Evolutionary conservation across 2,888 invertebrate genomes (phyloP).

Genomic region (Lottia scabra): DNA sequence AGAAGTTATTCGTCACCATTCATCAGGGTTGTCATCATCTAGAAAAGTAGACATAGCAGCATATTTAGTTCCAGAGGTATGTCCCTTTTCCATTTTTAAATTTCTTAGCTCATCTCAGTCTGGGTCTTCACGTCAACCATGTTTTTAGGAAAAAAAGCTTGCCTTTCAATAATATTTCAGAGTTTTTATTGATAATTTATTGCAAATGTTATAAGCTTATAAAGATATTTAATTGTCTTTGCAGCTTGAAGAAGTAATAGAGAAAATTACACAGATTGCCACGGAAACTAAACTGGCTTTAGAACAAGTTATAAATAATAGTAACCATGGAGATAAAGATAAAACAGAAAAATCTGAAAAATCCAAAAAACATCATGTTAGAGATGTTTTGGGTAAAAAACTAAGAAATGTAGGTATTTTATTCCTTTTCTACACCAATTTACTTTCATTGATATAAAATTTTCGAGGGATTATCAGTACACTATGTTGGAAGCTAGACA

Average conservation of each 20-base stretch:
- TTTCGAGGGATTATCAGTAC: no score
- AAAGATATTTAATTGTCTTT: neutral
- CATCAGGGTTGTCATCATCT: slow-evolving; percentile 73
- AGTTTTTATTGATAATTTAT: no score
- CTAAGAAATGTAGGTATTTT: slow-evolving; percentile 66
- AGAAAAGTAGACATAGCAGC: slow-evolving; percentile 77
- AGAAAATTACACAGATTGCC: slow-evolving; percentile 74
- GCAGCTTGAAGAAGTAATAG: slow-evolving; percentile 76
- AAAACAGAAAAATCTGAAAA: slow-evolving; percentile 41
- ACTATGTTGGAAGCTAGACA: no score
- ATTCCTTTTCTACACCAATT: no score
- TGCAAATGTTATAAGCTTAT: no score
- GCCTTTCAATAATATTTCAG: no score
- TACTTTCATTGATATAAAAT: no score
- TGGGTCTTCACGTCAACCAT: no score
- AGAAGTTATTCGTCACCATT: slow-evolving; percentile 75
- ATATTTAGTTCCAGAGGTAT: slow-evolving; percentile 78
- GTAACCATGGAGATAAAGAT: slow-evolving; percentile 53
- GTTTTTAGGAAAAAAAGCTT: no score
- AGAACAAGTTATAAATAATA: slow-evolving; percentile 73
- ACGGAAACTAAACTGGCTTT: slow-evolving; percentile 75
- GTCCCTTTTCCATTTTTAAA: slow-evolving; percentile 9
- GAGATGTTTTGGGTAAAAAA: slow-evolving; percentile 68
- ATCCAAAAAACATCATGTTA: slow-evolving; percentile 59
- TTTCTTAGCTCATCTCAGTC: no score